Conservation (phyloP, 1,140 invertebrate genomes). For the Pseudomyrmex cubaensis region DNA sequence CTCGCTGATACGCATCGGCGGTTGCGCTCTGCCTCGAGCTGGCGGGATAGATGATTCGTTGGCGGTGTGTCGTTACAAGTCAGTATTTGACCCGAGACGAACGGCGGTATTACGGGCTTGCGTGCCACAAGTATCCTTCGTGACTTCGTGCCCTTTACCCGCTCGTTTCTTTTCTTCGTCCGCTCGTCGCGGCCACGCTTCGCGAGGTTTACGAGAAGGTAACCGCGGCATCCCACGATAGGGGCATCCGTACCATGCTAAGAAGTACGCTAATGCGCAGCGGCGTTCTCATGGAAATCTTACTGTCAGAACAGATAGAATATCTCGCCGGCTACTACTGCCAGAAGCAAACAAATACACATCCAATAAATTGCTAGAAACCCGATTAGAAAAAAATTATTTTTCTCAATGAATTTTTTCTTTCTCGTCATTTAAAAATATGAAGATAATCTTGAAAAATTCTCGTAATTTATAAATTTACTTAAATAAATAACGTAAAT, state of each 20-base stretch:
- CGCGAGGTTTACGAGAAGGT: constrained; percentile 66
- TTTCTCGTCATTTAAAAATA: not conserved
- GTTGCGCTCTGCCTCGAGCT: constrained; percentile 3
- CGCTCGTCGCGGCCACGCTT: constrained; percentile 55
- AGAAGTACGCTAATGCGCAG: constrained; percentile 53
- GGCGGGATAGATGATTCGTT: not conserved
- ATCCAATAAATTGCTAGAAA: constrained; percentile 18
- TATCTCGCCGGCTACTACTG: constrained; percentile 6
- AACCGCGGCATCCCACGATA: constrained; percentile 15
- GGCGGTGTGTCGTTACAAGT: constrained; percentile 63
- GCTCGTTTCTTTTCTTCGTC: constrained; percentile 19
- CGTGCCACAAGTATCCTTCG: constrained; percentile 50
- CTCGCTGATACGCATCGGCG: constrained; percentile 13
- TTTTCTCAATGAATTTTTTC: too few relatives aligned
- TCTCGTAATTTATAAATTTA: not conserved
- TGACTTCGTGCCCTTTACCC: constrained; percentile 63
- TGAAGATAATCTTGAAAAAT: not conserved
- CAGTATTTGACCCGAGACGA: constrained; percentile 61
- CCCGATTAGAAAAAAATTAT: not conserved
- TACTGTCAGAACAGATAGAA: constrained; percentile 23
- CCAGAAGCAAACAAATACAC: constrained; percentile 1
- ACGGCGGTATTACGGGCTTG: constrained; percentile 62
- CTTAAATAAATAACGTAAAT: not conserved
- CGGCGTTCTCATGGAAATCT: constrained; percentile 51
- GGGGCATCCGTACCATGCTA: constrained; percentile 28